phyloP scores from a whole-genome alignment of 2,888 invertebrate species.

The Hypolimnas misippus region DNA sequence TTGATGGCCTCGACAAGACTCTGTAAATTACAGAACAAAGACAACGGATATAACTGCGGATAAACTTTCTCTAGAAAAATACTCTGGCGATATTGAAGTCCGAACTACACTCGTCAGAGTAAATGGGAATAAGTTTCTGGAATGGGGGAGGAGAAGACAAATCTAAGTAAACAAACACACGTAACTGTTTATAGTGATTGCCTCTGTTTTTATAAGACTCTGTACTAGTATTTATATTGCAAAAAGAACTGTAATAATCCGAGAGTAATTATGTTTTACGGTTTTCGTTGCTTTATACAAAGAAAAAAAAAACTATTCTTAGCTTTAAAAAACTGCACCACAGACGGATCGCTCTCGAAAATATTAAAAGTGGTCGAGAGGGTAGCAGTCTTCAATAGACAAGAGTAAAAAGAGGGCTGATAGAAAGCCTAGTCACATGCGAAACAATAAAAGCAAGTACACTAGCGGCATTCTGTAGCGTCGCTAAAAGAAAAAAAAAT shows the following conservation, averaged over 20 bases:
- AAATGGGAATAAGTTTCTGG: background rate
- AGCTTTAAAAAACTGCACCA: background rate
- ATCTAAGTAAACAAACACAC: slow-evolving; percentile 1
- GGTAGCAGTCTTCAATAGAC: slow-evolving; percentile 11
- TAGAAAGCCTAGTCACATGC: slow-evolving; percentile 18
- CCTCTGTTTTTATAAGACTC: background rate
- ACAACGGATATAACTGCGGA: no score
- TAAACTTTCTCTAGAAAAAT: background rate
- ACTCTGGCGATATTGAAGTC: background rate
- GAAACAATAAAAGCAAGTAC: slow-evolving; percentile 14
- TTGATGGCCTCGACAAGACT: slow-evolving; percentile 35
- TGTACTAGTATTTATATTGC: background rate
- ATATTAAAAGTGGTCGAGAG: slow-evolving; percentile 16
- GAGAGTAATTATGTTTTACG: background rate
- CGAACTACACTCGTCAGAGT: slow-evolving; percentile 2
- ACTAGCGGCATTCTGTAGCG: slow-evolving; percentile 9
- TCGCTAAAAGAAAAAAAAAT: slow-evolving; percentile 1
- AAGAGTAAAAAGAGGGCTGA: slow-evolving; percentile 16
- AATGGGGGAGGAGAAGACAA: background rate
- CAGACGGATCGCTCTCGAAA: slow-evolving; percentile 14
- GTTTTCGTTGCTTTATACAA: background rate
- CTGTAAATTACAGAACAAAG: background rate
- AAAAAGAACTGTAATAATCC: background rate
- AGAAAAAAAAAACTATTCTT: background rate
- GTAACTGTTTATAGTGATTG: background rate